Percentiles rank a stretch among this genome's conserved stretches.
These are phyloP conservation scores for Drosophila melanosoma DNA, from an alignment of 2,888 invertebrate genomes.

Conservation along the genomic window DNA sequence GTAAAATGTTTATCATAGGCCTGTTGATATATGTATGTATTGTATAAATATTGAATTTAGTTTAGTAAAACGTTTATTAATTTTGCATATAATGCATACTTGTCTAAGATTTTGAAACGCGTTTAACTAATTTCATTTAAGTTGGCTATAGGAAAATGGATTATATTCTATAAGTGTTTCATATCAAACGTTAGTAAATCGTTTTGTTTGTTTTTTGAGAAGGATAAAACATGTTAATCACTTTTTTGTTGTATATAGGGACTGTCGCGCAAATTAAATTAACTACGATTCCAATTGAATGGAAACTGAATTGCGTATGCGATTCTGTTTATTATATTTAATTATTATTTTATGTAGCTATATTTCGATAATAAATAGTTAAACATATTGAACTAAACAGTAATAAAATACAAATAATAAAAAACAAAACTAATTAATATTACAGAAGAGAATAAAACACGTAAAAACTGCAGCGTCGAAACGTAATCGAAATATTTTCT, in stretches of 20 bases:
- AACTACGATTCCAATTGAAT: constrained; percentile 61
- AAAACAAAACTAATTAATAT: constrained; percentile 75
- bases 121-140: constrained; percentile 71
- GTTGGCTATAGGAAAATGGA: constrained; percentile 73
- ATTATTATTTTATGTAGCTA: constrained; percentile 68
- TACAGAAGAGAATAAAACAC: constrained; percentile 46
- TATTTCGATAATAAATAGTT: constrained; percentile 75
- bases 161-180: constrained; percentile 64
- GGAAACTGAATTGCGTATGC: constrained; percentile 36
- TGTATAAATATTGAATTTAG: constrained; percentile 48
- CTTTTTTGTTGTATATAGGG: constrained; percentile 64
- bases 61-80: constrained; percentile 50
- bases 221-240: constrained; percentile 66
- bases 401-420: constrained; percentile 66
- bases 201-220: constrained; percentile 32
- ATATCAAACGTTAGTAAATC: constrained; percentile 43
- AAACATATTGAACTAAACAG: constrained; percentile 78
- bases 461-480: constrained; percentile 34
- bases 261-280: constrained; percentile 75
- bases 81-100: constrained; percentile 44
- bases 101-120: constrained; percentile 76
- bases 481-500: background rate
- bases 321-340: constrained; percentile 50
- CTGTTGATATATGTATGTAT: constrained; percentile 3
- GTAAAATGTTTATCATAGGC: constrained; percentile 29